These are phyloP conservation scores for Hemitrygon akajei DNA, from an alignment of 2,797 vertebrate species.

Conservation along the genomic window DNA sequence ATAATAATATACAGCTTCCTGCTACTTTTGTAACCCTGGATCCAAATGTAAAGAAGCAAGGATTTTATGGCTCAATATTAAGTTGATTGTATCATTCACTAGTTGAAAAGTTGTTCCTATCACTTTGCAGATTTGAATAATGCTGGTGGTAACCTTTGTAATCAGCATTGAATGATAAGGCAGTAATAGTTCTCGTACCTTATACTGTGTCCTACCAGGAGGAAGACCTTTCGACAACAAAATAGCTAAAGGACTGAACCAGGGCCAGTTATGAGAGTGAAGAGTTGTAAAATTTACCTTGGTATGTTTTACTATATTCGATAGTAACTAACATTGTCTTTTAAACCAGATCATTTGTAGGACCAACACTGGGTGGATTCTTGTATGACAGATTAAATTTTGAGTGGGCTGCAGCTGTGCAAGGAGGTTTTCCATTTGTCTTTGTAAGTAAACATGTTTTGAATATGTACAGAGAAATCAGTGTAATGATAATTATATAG, in stretches of 20 bases:
- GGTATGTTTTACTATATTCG: background rate
- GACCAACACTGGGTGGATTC: constrained; percentile 62
- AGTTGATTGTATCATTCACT: background rate
- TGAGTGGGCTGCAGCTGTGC: constrained; percentile 61
- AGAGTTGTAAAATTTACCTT: background rate
- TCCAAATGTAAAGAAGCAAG: background rate
- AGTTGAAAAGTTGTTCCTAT: background rate
- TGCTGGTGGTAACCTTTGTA: background rate
- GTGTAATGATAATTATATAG: background rate
- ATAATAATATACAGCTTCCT: background rate
- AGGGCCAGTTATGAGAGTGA: background rate
- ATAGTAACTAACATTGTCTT: background rate
- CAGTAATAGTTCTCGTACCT: background rate
- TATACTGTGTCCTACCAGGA: background rate
- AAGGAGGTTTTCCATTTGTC: constrained; percentile 55
- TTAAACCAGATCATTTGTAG: constrained; percentile 55
- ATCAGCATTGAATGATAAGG: background rate
- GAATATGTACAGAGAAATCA: background rate
- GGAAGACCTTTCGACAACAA: background rate
- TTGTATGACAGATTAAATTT: constrained; percentile 61
- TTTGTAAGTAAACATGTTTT: constrained; percentile 52
- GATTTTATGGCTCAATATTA: background rate
- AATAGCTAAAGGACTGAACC: background rate
- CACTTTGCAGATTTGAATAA: background rate
- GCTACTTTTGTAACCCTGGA: background rate